Conservation (phyloP, 2,797 vertebrate species). For the Sebastes nivosus region DNA sequence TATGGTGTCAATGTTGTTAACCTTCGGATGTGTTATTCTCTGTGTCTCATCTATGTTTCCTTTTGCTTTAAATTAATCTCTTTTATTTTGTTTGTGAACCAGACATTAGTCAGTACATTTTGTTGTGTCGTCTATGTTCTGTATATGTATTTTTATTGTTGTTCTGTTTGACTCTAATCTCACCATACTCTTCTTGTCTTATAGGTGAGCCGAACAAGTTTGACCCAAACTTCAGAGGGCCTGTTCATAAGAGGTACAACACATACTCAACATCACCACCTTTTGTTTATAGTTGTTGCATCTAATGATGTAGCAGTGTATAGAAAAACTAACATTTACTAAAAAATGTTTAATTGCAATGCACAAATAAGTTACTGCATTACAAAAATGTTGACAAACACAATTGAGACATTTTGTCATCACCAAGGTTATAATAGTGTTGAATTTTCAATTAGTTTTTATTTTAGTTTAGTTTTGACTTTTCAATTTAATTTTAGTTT, state of each 20-base stretch:
- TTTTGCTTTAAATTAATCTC: neutral
- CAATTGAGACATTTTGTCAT: neutral
- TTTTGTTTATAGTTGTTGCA: neutral
- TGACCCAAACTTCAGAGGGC: conserved; percentile 93
- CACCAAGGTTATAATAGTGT: too few species aligned
- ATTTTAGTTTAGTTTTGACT: too few species aligned
- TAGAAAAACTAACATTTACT: neutral
- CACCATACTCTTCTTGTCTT: conserved; percentile 68
- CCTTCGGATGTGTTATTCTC: neutral
- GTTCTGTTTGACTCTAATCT: conserved; percentile 7
- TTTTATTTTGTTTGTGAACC: neutral
- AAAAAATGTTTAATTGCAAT: neutral
- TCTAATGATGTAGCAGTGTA: neutral
- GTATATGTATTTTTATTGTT: neutral
- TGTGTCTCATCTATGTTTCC: neutral
- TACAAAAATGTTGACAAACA: neutral
- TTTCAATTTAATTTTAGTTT: too few species aligned
- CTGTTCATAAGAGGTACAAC: conserved; percentile 89
- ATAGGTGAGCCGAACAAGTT: conserved; percentile 91
- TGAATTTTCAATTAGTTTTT: too few species aligned
- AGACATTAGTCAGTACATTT: neutral
- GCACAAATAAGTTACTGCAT: neutral
- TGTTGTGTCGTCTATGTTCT: neutral
- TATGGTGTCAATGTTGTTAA: neutral
- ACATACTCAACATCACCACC: neutral